Evolutionary conservation across 2,888 invertebrate species (phyloP), one percentile per base, ranked within the genome.

Genomic region (Clunio marinus): DNA sequence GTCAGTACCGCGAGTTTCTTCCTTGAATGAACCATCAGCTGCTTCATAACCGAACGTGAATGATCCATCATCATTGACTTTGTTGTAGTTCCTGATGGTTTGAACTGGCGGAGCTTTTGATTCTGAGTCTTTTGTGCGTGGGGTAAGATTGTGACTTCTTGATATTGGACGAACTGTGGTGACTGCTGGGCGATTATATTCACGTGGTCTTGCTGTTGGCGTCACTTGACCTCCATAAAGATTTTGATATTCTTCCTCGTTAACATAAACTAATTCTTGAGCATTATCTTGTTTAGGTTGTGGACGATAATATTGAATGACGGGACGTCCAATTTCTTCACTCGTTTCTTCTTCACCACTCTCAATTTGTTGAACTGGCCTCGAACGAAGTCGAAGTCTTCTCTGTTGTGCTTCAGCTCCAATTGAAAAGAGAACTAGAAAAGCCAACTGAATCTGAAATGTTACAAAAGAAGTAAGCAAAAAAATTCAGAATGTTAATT

Each of bases 1-100:
- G 78, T 92, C 91, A 0, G 89, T 88, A 59, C 91, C 91, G 69
- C 91, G 80, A 2, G 91, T 91, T 77, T 92, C 91, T 75, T 92
- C 91, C 75, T 91, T 91, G 81, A 91, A 92, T 70, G 88, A 88
- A 1, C 91, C 91, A 74, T 91, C 91, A 10, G 89, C 91, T 1
- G 89, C 88, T 78, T 90, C 89, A 78, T 91, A 91, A 37, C 73
- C 73, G 73, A 83, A 83, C 8, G 83, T 83, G 76, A 83, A 84
- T 32, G 82, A 83, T 1, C 84, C 84, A 70, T 84, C 83, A 74
- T 83, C 83, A 75, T 84, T 83, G 22, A 85, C 83, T 80, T 91
- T 89, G 75, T 89, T 91, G 78, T 90, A 91, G 75, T 91, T 91
- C 70, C 89, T 82, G 73, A 90, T 88, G 15, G 91, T 91, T 79